Percentiles rank a stretch among this genome's conserved stretches.
phyloP scores from a whole-genome alignment of 1,140 invertebrate species.

The Zaprionus gabonicus region DNA sequence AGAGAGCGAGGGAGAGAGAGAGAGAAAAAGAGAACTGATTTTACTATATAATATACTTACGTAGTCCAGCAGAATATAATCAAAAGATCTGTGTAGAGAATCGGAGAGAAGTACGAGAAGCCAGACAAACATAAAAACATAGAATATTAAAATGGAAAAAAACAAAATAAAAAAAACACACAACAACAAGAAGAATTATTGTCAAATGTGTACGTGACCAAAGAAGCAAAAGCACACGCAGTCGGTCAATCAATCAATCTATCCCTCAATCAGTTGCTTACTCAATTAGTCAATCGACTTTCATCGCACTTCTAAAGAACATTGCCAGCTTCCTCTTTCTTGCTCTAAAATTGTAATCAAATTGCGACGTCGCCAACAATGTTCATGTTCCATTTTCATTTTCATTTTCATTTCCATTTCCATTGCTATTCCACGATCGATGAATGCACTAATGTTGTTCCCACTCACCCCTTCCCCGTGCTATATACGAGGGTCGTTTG shows the following conservation, averaged over 20 bases:
- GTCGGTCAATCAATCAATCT: slow-evolving; percentile 7
- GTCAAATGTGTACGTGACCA: slow-evolving; percentile 59
- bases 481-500: no score
- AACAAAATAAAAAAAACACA: background rate
- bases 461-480: background rate
- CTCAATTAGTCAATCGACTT: background rate
- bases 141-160: slow-evolving; percentile 4
- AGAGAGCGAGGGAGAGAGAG: slow-evolving; percentile 9
- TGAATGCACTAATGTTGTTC: slow-evolving; percentile 56
- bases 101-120: background rate
- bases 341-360: slow-evolving; percentile 19
- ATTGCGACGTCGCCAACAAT: slow-evolving; percentile 40
- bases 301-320: background rate
- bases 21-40: background rate
- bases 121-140: slow-evolving; percentile 7
- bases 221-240: slow-evolving; percentile 20
- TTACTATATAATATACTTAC: slow-evolving; percentile 39
- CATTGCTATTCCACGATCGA: slow-evolving; percentile 54
- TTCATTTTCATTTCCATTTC: slow-evolving; percentile 27
- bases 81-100: slow-evolving; percentile 17
- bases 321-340: background rate
- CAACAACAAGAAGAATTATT: slow-evolving; percentile 32
- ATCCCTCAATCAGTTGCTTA: background rate
- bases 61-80: slow-evolving; percentile 43
- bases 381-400: slow-evolving; percentile 33